Evolutionary conservation across 2,797 vertebrate genomes (phyloP).

Genomic region (Heterohyrax brucei): DNA sequence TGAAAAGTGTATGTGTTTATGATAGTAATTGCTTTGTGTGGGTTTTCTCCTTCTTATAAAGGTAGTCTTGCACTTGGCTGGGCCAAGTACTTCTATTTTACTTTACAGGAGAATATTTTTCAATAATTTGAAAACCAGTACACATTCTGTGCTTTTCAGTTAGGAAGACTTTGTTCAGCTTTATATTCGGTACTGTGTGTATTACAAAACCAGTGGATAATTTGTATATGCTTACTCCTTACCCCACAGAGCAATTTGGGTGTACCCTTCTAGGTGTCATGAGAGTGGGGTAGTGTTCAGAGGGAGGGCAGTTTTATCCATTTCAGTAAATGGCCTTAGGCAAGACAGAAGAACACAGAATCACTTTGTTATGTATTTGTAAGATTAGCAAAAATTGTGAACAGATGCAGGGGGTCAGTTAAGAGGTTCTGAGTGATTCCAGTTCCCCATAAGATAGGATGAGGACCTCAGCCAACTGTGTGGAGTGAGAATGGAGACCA

Average conservation of each 20-base stretch:
- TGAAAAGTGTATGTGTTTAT: neutral
- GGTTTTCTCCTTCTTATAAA: constrained; percentile 43
- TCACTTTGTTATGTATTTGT: constrained; percentile 20
- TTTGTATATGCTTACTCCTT: constrained; percentile 19
- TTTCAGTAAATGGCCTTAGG: neutral
- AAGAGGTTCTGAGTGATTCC: neutral
- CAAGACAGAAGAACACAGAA: constrained; percentile 3
- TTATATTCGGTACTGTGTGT: neutral
- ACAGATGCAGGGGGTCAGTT: neutral
- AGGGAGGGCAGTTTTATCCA: neutral
- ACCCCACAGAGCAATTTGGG: neutral
- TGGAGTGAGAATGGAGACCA: neutral
- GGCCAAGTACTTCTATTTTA: constrained; percentile 33
- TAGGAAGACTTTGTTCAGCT: constrained; percentile 38
- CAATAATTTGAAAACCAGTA: neutral
- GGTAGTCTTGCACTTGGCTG: neutral
- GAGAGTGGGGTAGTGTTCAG: neutral
- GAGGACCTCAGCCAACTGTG: neutral
- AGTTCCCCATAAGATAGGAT: neutral
- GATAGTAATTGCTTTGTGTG: neutral
- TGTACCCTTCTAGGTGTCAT: neutral
- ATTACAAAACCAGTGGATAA: constrained; percentile 24
- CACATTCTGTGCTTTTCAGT: neutral
- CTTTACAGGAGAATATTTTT: constrained; percentile 27
- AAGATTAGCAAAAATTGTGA: constrained; percentile 39